Evolutionary conservation across 1,140 invertebrate genomes (phyloP).

Genomic region (Muscidifurax raptorellus): DNA sequence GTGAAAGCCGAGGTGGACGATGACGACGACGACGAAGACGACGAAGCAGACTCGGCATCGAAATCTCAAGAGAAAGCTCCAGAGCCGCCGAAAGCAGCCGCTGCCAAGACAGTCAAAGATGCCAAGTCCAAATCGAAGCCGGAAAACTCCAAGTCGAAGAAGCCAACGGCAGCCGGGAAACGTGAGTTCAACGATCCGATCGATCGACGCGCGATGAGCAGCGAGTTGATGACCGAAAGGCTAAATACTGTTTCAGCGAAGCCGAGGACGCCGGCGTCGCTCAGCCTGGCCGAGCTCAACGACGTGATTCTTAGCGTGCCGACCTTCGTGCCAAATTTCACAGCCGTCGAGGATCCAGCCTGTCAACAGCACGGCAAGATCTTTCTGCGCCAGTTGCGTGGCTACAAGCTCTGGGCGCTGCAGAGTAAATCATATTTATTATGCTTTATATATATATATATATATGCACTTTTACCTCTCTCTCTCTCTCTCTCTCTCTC

Average conservation of each 20-base stretch:
- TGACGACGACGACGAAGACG: constrained; percentile 34
- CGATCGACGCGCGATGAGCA: constrained; percentile 24
- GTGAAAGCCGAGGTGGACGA: constrained; percentile 22
- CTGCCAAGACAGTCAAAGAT: constrained; percentile 20
- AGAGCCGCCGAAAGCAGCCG: constrained; percentile 60
- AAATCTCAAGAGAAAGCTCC: constrained; percentile 60
- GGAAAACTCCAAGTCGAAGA: constrained; percentile 34
- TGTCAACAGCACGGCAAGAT: constrained; percentile 82
- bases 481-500: not conserved
- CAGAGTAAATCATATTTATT: constrained; percentile 81
- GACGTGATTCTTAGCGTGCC: constrained; percentile 76
- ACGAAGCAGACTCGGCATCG: constrained; percentile 41
- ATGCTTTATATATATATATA: too few species aligned
- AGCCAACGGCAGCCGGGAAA: constrained; percentile 55
- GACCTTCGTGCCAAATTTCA: constrained; percentile 81
- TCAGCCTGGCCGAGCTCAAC: constrained; percentile 69
- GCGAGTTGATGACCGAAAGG: constrained; percentile 17
- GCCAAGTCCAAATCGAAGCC: constrained; percentile 43
- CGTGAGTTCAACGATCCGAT: constrained; percentile 54
- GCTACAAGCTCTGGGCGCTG: constrained; percentile 82
- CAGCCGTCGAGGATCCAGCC: constrained; percentile 78
- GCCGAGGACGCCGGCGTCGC: constrained; percentile 58
- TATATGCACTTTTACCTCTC: too few species aligned
- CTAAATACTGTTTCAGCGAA: constrained; percentile 49
- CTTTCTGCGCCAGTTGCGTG: constrained; percentile 80